Evolutionary conservation across 2,113 vertebrate species (phyloP).

Genomic region (Ictalurus punctatus): DNA sequence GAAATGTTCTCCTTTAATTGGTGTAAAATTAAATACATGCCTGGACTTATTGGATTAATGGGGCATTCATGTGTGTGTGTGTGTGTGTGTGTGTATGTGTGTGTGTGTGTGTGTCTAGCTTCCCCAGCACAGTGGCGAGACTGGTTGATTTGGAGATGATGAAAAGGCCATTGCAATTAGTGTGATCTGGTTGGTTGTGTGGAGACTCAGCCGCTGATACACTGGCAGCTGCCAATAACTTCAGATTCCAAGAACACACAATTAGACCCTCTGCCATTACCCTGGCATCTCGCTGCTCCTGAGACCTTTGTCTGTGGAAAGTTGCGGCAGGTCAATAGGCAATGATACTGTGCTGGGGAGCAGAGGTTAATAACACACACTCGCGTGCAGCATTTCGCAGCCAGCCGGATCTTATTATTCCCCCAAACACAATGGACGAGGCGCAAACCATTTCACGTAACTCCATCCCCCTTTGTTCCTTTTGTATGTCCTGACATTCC

Average conservation of each 20-base stretch:
- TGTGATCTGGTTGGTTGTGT: constrained; percentile 77
- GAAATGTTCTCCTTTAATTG: not conserved
- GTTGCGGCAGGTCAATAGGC: constrained; percentile 83
- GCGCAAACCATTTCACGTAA: constrained; percentile 1
- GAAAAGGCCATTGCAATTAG: constrained; percentile 95
- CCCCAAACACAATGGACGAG: constrained; percentile 28
- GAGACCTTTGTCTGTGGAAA: constrained; percentile 82
- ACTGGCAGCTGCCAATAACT: constrained; percentile 89
- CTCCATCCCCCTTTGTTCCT: constrained; percentile 32
- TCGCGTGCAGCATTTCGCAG: constrained; percentile 53
- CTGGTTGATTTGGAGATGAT: constrained; percentile 84
- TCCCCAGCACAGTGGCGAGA: constrained; percentile 73
- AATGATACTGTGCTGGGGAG: constrained; percentile 72
- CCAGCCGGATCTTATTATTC: constrained; percentile 28
- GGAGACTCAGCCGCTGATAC: constrained; percentile 72
- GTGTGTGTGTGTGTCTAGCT: constrained; percentile 68
- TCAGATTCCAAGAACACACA: constrained; percentile 80
- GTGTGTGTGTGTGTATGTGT: constrained; percentile 50
- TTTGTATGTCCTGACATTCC: constrained; percentile 37
- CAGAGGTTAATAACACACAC: constrained; percentile 72
- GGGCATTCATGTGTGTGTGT: not conserved
- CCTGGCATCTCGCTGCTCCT: constrained; percentile 72
- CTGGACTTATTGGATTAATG: not conserved
- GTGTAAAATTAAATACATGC: not conserved
- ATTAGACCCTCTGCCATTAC: constrained; percentile 77